Base-by-base conservation (phyloP, 30 jellyfish, hydroid and myxozoan genomes). In the Aurelia aurita region DNA sequence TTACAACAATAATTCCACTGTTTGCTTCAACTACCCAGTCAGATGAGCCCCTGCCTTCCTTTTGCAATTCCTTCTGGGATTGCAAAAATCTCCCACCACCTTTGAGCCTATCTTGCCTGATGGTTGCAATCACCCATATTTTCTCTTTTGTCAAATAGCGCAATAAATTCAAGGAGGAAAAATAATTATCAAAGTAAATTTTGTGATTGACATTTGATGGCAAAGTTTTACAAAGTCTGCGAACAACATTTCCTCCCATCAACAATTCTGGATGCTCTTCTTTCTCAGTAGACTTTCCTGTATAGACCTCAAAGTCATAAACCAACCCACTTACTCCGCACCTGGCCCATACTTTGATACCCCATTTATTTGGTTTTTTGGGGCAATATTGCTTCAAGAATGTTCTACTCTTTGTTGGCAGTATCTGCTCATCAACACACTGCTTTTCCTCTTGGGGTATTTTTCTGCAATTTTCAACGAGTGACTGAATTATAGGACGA, bases 301-400 rank as follows among this genome's bases (percentile, higher is more conserved):
- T 60, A 23, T 60, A 60, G 13, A 60, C 73, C 27, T 60, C 27
- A 60, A 60, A 60, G 31, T 60, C 73, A 60, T 23, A 60, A 60
- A 60, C 73, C 31, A 60, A 60, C 73, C 73, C 73, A 60, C 73
- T 60, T 13, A 60, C 73, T 60, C 73, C 73, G 21, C 73, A 60
- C 73, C 73, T 60, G 73, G 73, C 73, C 73, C 73, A 60, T 15
- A 60, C 73, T 60, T 60, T 60, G 73, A 60, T 60, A 10, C 73
- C 73, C 73, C 73, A 60, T 23, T 60, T 60, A 26, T 60, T 60
- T 11, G 73, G 73, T 22, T 60, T 60, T 60, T 60, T 11, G 73
- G 73, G 73, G 73, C 73, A 60, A 60, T 60, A 60, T 60, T 60
- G 27, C 73, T 60, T 60, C 31, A 13, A 26, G 31, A 60, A 60